Percentiles rank a stretch among this genome's conserved stretches.
Evolutionary conservation across 2,888 invertebrate genomes (phyloP).

Genomic region (Dioctria rufipes): DNA sequence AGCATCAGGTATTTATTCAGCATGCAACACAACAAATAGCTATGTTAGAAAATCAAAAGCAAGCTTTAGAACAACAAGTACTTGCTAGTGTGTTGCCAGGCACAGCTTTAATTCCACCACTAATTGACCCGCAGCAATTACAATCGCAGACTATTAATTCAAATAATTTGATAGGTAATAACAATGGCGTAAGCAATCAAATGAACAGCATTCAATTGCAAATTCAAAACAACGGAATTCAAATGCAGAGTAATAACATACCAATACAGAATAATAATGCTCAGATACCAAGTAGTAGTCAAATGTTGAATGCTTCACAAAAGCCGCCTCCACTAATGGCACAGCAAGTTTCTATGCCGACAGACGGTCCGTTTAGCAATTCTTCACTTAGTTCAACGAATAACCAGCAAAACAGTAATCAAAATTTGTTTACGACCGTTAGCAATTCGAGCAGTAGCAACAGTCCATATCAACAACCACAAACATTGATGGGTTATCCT

Average conservation of each 20-base stretch:
- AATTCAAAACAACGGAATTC: conserved; percentile 48
- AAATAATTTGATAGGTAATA: conserved; percentile 5
- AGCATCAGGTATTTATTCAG: conserved; percentile 95
- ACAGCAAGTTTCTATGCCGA: conserved; percentile 70
- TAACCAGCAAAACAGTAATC: conserved; percentile 63
- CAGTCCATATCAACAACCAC: conserved; percentile 33
- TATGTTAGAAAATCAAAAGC: conserved; percentile 85
- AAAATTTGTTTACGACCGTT: conserved; percentile 62
- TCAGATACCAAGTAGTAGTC: conserved; percentile 48
- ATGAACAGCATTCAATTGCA: conserved; percentile 58
- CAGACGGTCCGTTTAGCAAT: conserved; percentile 51
- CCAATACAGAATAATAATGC: conserved; percentile 37
- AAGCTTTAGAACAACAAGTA: conserved; percentile 72
- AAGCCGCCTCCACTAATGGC: conserved; percentile 68
- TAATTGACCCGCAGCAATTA: conserved; percentile 63
- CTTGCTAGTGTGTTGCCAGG: conserved; percentile 64
- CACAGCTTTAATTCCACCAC: conserved; percentile 63
- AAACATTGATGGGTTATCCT: conserved; percentile 19
- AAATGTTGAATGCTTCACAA: conserved; percentile 38
- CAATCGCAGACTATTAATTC: conserved; percentile 57
- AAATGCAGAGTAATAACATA: conserved; percentile 48
- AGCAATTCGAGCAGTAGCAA: conserved; percentile 59
- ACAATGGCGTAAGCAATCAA: conserved; percentile 38
- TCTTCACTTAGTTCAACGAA: conserved; percentile 16
- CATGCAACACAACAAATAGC: conserved; percentile 93